Percentiles rank a stretch among this genome's conserved stretches.
Conservation (phyloP, 2,113 vertebrate genomes). For the Rhegmatorhina hoffmannsi region DNA sequence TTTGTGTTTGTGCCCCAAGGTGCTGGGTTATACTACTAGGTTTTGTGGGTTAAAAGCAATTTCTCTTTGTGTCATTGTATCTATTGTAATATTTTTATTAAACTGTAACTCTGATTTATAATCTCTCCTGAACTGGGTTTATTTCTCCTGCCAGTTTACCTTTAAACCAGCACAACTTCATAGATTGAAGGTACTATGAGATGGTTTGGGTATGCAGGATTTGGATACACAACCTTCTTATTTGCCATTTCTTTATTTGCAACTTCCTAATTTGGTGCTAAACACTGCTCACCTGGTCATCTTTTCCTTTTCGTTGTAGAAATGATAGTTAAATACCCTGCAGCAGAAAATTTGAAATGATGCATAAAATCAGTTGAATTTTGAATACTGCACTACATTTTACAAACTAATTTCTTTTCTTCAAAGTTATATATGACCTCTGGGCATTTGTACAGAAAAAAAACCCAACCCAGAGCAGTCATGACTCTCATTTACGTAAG, state of each 20-base stretch:
- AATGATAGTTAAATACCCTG: not conserved
- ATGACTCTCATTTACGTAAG: not conserved
- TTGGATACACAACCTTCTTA: not conserved
- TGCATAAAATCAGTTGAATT: not conserved
- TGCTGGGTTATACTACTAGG: no score
- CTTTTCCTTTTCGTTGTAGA: not conserved
- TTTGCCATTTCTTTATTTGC: not conserved
- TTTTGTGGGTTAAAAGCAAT: no score
- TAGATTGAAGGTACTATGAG: not conserved
- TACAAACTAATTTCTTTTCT: not conserved
- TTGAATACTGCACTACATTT: not conserved
- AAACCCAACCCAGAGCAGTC: not conserved
- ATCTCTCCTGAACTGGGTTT: no score
- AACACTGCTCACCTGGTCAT: not conserved
- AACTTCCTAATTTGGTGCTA: not conserved
- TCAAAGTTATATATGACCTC: not conserved
- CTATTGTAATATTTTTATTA: no score
- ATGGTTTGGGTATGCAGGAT: not conserved
- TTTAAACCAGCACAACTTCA: not conserved
- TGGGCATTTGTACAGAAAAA: not conserved
- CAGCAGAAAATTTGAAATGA: not conserved
- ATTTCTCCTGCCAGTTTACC: no score
- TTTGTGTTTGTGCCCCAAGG: no score
- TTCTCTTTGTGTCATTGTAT: no score
- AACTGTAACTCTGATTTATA: no score